phyloP scores from a whole-genome alignment of 1,140 invertebrate genomes.

The Zaprionus inermis region DNA sequence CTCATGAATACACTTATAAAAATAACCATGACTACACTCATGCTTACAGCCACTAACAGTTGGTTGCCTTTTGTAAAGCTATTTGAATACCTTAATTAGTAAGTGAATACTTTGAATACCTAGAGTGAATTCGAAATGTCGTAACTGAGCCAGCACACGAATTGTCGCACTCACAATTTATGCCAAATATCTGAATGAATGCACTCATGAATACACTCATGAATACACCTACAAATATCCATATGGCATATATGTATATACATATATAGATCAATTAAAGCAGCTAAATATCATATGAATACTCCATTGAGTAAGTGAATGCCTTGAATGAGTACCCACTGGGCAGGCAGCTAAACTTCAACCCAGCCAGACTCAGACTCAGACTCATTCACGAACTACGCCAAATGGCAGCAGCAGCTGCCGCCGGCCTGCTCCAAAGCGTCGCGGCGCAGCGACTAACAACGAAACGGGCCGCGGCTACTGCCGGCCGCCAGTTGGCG shows the following conservation, averaged over 20 bases:
- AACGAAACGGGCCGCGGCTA: constrained; percentile 18
- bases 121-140: neutral
- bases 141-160: too few relatives aligned
- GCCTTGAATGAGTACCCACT: neutral
- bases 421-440: constrained; percentile 5
- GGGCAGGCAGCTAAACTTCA: constrained; percentile 33
- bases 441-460: constrained; percentile 23
- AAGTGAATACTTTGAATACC: neutral
- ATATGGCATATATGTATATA: too few relatives aligned
- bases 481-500: constrained; percentile 63
- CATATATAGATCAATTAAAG: neutral
- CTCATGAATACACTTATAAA: neutral
- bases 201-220: neutral
- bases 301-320: neutral
- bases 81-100: neutral
- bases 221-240: neutral
- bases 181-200: too few relatives aligned
- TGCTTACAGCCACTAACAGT: too few relatives aligned
- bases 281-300: neutral
- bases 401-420: constrained; percentile 14
- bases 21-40: neutral
- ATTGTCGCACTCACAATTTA: too few relatives aligned
- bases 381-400: constrained; percentile 35
- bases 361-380: constrained; percentile 6
- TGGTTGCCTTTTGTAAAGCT: too few relatives aligned